phyloP scores from a whole-genome alignment of 92 coral and sea anemone genomes.

The Phenganax stokvisi region DNA sequence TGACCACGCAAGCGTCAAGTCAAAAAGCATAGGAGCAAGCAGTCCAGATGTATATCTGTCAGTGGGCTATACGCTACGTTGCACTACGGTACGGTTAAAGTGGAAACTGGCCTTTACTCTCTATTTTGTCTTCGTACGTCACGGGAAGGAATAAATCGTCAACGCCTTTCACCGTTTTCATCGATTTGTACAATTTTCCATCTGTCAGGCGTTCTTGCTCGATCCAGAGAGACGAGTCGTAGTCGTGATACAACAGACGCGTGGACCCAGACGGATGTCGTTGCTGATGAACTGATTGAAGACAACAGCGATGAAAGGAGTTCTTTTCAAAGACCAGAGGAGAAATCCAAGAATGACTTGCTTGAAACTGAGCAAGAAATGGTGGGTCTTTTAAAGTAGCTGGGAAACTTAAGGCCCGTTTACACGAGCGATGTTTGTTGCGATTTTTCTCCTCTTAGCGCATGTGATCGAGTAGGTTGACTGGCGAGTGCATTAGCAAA shows the following conservation, averaged over 20 bases:
- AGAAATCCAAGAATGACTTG: conserved; percentile 13
- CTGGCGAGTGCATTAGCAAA: too few relatives aligned
- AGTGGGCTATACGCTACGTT: too few relatives aligned
- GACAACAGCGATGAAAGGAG: not conserved
- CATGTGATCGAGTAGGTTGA: too few relatives aligned
- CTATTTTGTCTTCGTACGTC: not conserved
- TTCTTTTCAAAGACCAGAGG: not conserved
- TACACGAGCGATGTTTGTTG: too few relatives aligned
- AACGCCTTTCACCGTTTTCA: not conserved
- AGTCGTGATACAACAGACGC: conserved; percentile 1
- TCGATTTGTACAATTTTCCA: not conserved
- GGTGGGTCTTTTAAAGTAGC: conserved; percentile 7
- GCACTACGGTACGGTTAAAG: too few relatives aligned
- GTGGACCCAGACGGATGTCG: conserved; percentile 26
- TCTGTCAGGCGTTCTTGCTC: not conserved
- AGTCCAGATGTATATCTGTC: too few relatives aligned
- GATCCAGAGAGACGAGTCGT: conserved; percentile 14
- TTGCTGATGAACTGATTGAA: not conserved
- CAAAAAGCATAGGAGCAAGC: too few relatives aligned
- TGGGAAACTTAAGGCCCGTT: too few relatives aligned
- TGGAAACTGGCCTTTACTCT: too few relatives aligned
- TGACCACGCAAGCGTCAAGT: too few relatives aligned
- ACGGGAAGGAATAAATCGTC: too few relatives aligned
- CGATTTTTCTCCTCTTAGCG: too few relatives aligned
- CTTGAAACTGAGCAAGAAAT: conserved; percentile 18